Evolutionary conservation across 2,888 invertebrate species (phyloP), one percentile per base, ranked within the genome.

Genomic region (Cephus pulcher): DNA sequence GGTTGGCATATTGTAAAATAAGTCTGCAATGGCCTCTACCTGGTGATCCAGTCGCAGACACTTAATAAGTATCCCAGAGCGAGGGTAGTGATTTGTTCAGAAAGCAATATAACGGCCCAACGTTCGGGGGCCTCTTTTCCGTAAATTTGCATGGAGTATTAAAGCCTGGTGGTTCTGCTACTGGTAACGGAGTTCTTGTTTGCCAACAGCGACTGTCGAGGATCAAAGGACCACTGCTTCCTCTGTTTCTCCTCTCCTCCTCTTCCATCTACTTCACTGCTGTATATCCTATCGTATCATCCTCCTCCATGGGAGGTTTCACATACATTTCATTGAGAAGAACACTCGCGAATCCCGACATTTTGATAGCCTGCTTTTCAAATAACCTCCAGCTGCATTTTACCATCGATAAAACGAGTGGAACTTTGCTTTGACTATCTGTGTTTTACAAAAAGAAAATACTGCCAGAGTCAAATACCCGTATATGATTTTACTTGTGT

Each of bases 101-200:
- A 89, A 91, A 90, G 91, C 91, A 91, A 91, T 91, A 91, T 91
- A 91, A 87, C 84, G 82, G 86, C 84, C 86, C 83, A 85, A 85
- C 85, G 73, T 78, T 78, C 79, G 76, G 80, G 80, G 81, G 80
- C 83, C 85, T 90, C 89, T 90, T 90, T 89, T 87, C 88, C 87
- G 85, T 82, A 89, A 91, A 91, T 91, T 91, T 91, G 91, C 91
- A 91, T 91, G 90, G 90, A 90, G 91, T 91, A 91, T 91, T 91
- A 91, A 91, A 91, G 90, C 90, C 88, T 90, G 89, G 90, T 90
- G 89, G 89, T 88, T 89, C 88, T 85, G 74, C 76, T 86, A 87
- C 85, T 87, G 86, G 87, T 6, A 56, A 56, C 83, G 84, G 84
- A 89, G 90, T 88, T 89, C 87, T 89, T 91, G 91, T 91, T 91